Evolutionary conservation across 2,113 vertebrate species (phyloP).

Genomic region (Paraplagusia blochii): DNA sequence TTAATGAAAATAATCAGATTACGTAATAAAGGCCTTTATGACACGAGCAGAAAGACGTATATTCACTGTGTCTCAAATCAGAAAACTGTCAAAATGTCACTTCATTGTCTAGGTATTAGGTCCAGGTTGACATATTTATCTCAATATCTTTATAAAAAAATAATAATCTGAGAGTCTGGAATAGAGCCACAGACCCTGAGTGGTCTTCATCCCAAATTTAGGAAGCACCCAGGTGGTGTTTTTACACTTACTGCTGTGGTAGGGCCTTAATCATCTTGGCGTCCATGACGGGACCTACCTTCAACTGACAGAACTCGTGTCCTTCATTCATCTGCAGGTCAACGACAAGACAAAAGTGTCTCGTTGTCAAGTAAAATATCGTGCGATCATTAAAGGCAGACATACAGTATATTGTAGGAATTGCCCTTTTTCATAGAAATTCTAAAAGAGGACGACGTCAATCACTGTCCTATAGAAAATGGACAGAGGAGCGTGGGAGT

Average conservation of each 20-base stretch:
- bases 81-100: no score
- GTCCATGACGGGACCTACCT: not conserved
- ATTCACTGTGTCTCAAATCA: no score
- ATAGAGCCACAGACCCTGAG: no score
- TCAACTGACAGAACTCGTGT: not conserved
- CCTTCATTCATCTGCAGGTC: slow-evolving; percentile 26
- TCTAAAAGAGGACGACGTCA: slow-evolving; percentile 16
- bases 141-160: no score
- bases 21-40: no score
- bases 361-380: slow-evolving; percentile 8
- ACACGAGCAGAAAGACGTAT: no score
- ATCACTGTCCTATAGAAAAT: slow-evolving; percentile 23
- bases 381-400: not conserved
- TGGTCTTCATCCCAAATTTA: no score
- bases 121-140: no score
- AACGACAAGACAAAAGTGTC: slow-evolving; percentile 8
- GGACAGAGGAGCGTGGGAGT: slow-evolving; percentile 2
- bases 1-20: no score
- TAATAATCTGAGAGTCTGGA: no score
- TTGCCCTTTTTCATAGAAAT: slow-evolving; percentile 26
- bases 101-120: no score
- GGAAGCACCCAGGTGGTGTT: not conserved
- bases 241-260: not conserved
- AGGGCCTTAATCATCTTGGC: not conserved
- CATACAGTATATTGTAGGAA: slow-evolving; percentile 36